Evolutionary conservation across 1,140 invertebrate species (phyloP).

Genomic region (Pseudomyrmex gracilis): DNA sequence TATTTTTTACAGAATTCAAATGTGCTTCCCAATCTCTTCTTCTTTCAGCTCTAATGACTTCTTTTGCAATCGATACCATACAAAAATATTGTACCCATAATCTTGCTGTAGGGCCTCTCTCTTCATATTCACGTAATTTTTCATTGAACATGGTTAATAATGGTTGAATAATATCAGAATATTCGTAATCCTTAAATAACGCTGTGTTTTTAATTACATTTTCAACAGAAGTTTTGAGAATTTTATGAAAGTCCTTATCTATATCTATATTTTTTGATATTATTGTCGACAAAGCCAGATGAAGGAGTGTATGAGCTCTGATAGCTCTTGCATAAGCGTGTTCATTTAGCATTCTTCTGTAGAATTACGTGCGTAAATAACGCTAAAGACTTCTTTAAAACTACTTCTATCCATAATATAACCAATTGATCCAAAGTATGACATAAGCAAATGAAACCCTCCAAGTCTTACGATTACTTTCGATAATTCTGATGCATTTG

Average conservation of each 20-base stretch:
- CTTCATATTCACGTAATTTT: background rate
- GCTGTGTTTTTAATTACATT: background rate
- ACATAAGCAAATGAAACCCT: background rate
- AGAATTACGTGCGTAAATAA: background rate
- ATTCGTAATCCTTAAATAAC: background rate
- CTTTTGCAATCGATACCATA: background rate
- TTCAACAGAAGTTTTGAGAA: background rate
- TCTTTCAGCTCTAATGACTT: background rate
- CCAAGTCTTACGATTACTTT: background rate
- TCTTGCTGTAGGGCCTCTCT: background rate
- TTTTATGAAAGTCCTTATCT: background rate
- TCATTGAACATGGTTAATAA: background rate
- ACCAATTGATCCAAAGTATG: background rate
- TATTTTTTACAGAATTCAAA: background rate
- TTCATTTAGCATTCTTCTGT: background rate
- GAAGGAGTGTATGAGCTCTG: background rate
- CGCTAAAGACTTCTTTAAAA: background rate
- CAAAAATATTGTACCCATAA: background rate
- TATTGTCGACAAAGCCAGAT: background rate
- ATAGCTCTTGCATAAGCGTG: background rate
- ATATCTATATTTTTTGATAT: background rate
- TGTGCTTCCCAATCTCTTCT: background rate
- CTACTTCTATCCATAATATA: conserved; percentile 5
- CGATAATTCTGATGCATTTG: background rate
- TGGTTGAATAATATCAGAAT: background rate